These are phyloP conservation scores for Leucophenga varia DNA, from an alignment of 1,140 invertebrate species.

Conservation along the genomic window DNA sequence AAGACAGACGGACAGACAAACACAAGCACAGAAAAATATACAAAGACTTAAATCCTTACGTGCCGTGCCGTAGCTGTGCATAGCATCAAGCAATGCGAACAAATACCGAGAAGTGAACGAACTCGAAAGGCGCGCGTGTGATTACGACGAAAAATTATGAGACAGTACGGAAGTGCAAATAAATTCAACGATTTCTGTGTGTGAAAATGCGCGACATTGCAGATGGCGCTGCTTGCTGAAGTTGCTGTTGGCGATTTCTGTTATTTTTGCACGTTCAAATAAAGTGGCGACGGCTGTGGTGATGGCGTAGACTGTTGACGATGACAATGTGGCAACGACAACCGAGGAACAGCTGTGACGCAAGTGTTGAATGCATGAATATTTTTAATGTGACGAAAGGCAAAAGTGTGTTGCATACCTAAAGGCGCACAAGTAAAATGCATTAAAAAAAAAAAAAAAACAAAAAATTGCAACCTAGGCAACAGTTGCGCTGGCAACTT, in stretches of 20 bases:
- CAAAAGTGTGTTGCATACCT: slow-evolving; percentile 18
- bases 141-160: slow-evolving; percentile 5
- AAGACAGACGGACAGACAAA: slow-evolving; percentile 3
- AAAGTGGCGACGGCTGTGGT: slow-evolving; percentile 17
- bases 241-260: slow-evolving; percentile 18
- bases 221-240: slow-evolving; percentile 13
- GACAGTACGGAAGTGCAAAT: slow-evolving; percentile 23
- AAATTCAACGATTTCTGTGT: slow-evolving; percentile 35
- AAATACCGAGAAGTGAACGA: slow-evolving; percentile 37
- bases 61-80: not conserved
- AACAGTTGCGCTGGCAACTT: too few species aligned
- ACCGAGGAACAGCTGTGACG: not conserved
- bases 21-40: not conserved
- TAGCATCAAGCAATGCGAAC: slow-evolving; percentile 1
- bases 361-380: slow-evolving; percentile 2
- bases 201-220: not conserved
- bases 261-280: slow-evolving; percentile 41
- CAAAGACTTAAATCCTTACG: too few species aligned
- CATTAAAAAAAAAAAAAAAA: too few species aligned
- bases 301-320: slow-evolving; percentile 34
- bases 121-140: slow-evolving; percentile 23
- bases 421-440: slow-evolving; percentile 15
- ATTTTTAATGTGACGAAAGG: not conserved
- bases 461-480: too few species aligned
- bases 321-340: slow-evolving; percentile 22